These are phyloP conservation scores for Orius laevigatus DNA, from an alignment of 1,140 invertebrate species.

Conservation along the genomic window DNA sequence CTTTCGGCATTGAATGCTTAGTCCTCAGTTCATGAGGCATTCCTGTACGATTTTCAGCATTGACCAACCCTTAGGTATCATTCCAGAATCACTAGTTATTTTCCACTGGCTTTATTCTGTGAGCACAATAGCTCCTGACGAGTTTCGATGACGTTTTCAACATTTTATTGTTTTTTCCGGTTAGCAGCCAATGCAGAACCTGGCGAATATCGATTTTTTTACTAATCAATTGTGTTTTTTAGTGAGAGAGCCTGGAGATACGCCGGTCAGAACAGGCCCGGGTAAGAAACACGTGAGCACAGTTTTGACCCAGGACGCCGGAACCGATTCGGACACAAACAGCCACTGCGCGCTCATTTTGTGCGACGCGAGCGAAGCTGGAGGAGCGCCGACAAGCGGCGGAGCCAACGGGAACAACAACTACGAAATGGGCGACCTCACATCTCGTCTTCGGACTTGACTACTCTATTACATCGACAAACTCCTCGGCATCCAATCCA, in stretches of 20 bases:
- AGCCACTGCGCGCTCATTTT: slow-evolving; percentile 39
- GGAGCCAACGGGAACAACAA: slow-evolving; percentile 14
- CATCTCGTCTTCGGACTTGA: slow-evolving; percentile 3
- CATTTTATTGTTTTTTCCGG: too few relatives aligned
- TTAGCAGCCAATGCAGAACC: too few relatives aligned
- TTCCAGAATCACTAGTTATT: too few relatives aligned
- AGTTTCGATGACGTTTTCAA: too few relatives aligned
- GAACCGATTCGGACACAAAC: slow-evolving; percentile 45
- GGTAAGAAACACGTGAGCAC: slow-evolving; percentile 16
- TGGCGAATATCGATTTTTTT: too few relatives aligned
- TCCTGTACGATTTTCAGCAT: too few relatives aligned
- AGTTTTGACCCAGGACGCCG: slow-evolving; percentile 26
- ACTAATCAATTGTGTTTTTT: neutral
- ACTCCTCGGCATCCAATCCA: too few relatives aligned
- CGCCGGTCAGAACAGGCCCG: neutral
- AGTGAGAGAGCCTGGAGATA: neutral
- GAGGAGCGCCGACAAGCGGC: neutral
- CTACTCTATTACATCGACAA: neutral
- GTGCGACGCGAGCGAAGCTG: slow-evolving; percentile 25
- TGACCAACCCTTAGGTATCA: too few relatives aligned
- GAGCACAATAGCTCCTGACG: too few relatives aligned
- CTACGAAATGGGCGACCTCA: slow-evolving; percentile 15
- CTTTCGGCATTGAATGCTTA: too few relatives aligned
- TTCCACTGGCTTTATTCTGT: too few relatives aligned
- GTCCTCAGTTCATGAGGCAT: too few relatives aligned